Evolutionary conservation across 1,140 invertebrate species (phyloP).

Genomic region (Achroia grisella): DNA sequence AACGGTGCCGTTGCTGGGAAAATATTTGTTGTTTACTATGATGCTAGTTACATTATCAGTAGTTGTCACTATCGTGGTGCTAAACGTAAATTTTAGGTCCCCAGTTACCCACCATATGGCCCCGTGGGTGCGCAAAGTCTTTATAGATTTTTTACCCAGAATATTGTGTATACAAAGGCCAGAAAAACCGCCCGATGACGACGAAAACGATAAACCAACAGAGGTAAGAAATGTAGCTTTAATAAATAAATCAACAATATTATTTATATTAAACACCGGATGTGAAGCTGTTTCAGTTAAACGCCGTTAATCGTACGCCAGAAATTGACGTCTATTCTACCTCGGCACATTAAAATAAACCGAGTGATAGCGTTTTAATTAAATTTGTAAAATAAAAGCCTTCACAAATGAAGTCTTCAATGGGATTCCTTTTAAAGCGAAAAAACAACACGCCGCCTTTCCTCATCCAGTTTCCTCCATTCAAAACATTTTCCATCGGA

Average conservation of each 20-base stretch:
- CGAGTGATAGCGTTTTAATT: conserved; percentile 30
- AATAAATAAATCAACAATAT: background rate
- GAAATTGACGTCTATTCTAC: conserved; percentile 7
- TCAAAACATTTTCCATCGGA: conserved; percentile 52
- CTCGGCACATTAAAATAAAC: conserved; percentile 11
- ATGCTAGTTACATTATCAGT: conserved; percentile 98
- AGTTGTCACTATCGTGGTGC: conserved; percentile 97
- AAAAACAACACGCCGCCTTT: conserved; percentile 46
- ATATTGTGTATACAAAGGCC: conserved; percentile 89
- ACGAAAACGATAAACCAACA: conserved; percentile 80
- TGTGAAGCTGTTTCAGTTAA: background rate
- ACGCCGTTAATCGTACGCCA: conserved; percentile 13
- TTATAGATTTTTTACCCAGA: conserved; percentile 92
- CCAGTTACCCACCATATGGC: conserved; percentile 97
- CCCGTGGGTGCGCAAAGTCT: conserved; percentile 91
- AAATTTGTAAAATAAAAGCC: conserved; percentile 46
- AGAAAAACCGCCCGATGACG: conserved; percentile 78
- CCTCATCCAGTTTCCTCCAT: conserved; percentile 46
- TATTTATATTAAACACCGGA: background rate
- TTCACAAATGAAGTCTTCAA: conserved; percentile 38
- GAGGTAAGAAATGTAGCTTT: conserved; percentile 69
- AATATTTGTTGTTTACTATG: conserved; percentile 99
- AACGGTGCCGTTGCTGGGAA: conserved; percentile 97
- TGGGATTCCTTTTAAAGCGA: conserved; percentile 32
- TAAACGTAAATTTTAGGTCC: conserved; percentile 99